Evolutionary conservation across 2,888 invertebrate genomes (phyloP).

Genomic region (Oegoconia quadripuncta): DNA sequence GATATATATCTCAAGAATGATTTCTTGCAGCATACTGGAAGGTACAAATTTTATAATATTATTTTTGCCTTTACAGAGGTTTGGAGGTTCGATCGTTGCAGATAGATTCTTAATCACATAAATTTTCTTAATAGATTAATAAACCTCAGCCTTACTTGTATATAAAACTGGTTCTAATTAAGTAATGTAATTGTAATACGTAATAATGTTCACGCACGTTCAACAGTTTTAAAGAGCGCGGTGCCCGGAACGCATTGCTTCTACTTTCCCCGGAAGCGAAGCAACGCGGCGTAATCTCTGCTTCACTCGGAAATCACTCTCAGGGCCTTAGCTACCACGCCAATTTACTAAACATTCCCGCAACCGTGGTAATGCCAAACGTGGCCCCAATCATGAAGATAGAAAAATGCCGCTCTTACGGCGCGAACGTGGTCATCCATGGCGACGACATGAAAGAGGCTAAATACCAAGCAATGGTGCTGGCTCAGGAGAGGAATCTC

Average conservation of each 20-base stretch:
- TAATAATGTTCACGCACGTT: too few species aligned
- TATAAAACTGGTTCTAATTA: background rate
- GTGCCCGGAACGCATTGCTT: constrained; percentile 91
- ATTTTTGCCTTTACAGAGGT: background rate
- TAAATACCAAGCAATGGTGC: constrained; percentile 86
- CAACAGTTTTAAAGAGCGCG: constrained; percentile 94
- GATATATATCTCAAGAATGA: constrained; percentile 96
- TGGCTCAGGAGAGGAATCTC: constrained; percentile 84
- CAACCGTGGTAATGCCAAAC: constrained; percentile 96
- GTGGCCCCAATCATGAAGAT: constrained; percentile 98
- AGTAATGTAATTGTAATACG: too few species aligned
- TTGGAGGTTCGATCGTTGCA: too few species aligned
- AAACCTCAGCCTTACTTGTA: too few species aligned
- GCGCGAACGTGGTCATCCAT: constrained; percentile 90
- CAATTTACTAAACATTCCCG: constrained; percentile 82
- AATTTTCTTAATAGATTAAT: too few species aligned
- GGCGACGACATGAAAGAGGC: constrained; percentile 93
- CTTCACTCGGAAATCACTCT: constrained; percentile 97
- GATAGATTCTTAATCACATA: too few species aligned
- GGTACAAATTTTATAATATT: constrained; percentile 69
- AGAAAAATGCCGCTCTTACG: constrained; percentile 89
- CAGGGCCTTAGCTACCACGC: constrained; percentile 90
- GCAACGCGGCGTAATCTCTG: constrained; percentile 90
- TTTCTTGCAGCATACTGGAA: constrained; percentile 96
- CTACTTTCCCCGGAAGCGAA: constrained; percentile 86